phyloP scores from a whole-genome alignment of 2,888 invertebrate genomes.

The Thymelicus acteon region DNA sequence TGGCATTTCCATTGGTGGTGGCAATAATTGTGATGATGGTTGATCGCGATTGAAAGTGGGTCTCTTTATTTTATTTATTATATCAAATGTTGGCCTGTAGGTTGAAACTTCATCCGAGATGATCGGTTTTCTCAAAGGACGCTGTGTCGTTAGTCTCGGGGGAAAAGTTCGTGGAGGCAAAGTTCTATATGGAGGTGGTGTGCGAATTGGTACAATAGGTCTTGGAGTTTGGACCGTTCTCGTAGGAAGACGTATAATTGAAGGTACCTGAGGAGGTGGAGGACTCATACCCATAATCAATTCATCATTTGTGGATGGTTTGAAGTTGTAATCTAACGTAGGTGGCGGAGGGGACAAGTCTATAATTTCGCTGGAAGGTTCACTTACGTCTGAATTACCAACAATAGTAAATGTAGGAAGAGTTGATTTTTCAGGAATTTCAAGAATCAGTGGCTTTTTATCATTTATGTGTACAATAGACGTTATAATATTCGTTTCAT shows the following conservation, averaged over 20 bases:
- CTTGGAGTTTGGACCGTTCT: constrained; percentile 62
- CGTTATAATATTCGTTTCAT: constrained; percentile 76
- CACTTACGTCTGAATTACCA: constrained; percentile 59
- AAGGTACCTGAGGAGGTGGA: constrained; percentile 71
- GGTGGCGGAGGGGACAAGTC: constrained; percentile 82
- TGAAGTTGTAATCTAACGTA: constrained; percentile 72
- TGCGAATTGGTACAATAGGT: constrained; percentile 63
- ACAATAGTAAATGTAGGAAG: constrained; percentile 66
- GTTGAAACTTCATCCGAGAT: constrained; percentile 75
- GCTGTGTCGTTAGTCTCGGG: constrained; percentile 61
- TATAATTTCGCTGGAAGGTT: constrained; percentile 71
- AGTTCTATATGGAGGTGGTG: constrained; percentile 66
- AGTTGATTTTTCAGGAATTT: constrained; percentile 62
- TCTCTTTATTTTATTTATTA: constrained; percentile 68
- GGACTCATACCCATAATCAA: constrained; percentile 85
- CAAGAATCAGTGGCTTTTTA: constrained; percentile 74
- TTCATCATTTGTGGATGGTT: constrained; percentile 75
- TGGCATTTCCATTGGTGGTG: constrained; percentile 67
- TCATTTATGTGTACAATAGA: constrained; percentile 76
- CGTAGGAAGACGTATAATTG: constrained; percentile 59
- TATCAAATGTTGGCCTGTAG: constrained; percentile 71
- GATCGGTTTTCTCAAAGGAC: constrained; percentile 65
- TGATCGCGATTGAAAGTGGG: constrained; percentile 67
- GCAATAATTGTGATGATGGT: constrained; percentile 71
- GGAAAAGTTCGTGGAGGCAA: constrained; percentile 67